Evolutionary conservation across 2,797 vertebrate genomes (phyloP).

Genomic region (Sebastiscus tertius): DNA sequence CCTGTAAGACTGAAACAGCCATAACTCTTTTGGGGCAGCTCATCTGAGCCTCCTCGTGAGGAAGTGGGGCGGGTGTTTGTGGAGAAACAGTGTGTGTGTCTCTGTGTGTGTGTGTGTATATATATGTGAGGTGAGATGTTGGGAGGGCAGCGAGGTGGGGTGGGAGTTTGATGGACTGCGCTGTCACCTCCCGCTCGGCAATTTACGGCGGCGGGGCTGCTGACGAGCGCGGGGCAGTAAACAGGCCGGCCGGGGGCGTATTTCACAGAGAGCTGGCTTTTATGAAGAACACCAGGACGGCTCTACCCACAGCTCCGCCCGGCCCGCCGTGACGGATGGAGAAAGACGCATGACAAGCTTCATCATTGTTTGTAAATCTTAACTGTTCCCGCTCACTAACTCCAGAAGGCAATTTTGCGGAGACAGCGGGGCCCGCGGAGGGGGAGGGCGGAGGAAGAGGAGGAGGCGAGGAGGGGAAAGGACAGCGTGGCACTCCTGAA

Average conservation of each 20-base stretch:
- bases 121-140: slow-evolving; percentile 64
- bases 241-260: slow-evolving; percentile 96
- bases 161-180: slow-evolving; percentile 95
- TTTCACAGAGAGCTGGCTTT: slow-evolving; percentile 99
- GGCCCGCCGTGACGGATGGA: slow-evolving; percentile 94
- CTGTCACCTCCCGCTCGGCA: slow-evolving; percentile 93
- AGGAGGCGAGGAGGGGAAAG: slow-evolving; percentile 80
- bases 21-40: slow-evolving; percentile 97
- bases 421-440: slow-evolving; percentile 89
- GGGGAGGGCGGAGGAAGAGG: slow-evolving; percentile 67
- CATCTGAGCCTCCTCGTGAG: slow-evolving; percentile 89
- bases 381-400: slow-evolving; percentile 99
- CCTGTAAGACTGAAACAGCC: slow-evolving; percentile 92
- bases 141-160: slow-evolving; percentile 87
- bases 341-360: slow-evolving; percentile 99
- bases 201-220: slow-evolving; percentile 98
- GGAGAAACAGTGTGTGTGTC: slow-evolving; percentile 50
- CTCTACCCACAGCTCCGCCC: slow-evolving; percentile 90
- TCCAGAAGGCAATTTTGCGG: slow-evolving; percentile 99
- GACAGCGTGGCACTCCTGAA: slow-evolving; percentile 97
- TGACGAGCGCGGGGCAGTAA: slow-evolving; percentile 99
- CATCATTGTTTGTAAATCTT: slow-evolving; percentile 99
- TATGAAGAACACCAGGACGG: slow-evolving; percentile 99
- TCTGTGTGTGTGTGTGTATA: slow-evolving; percentile 26
- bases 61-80: slow-evolving; percentile 42